Evolutionary conservation across 2,888 invertebrate genomes (phyloP).

Genomic region (Hirtodrosophila histrioides): DNA sequence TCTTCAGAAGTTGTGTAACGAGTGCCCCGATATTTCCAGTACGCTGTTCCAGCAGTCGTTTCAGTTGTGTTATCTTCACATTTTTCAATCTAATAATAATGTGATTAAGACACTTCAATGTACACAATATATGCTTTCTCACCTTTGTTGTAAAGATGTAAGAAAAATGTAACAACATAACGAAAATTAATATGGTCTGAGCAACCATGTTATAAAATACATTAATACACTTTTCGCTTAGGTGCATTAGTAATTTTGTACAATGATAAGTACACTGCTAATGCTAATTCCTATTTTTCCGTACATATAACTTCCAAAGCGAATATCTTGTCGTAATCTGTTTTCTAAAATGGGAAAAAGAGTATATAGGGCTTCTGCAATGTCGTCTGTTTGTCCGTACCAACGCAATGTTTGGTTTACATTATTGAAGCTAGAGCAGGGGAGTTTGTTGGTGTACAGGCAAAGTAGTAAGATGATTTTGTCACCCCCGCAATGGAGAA

Average conservation of each 20-base stretch:
- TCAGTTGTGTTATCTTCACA: constrained; percentile 44
- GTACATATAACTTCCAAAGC: constrained; percentile 8
- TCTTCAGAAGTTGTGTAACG: constrained; percentile 55
- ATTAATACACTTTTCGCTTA: constrained; percentile 1
- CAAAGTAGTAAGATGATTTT: no score
- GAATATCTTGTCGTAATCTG: constrained; percentile 23
- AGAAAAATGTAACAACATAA: constrained; percentile 6
- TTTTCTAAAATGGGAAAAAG: no score
- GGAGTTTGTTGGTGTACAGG: no score
- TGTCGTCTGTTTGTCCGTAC: no score
- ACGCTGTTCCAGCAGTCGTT: constrained; percentile 19
- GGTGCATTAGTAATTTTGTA: constrained; percentile 5
- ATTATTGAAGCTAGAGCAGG: no score
- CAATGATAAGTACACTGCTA: constrained; percentile 18
- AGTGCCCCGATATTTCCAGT: constrained; percentile 58
- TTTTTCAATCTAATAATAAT: constrained; percentile 20
- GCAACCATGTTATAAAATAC: constrained; percentile 21
- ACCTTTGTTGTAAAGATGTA: constrained; percentile 24
- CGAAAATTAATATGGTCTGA: constrained; percentile 1
- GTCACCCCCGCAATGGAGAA: no score
- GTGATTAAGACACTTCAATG: neutral
- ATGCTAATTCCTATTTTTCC: constrained; percentile 5
- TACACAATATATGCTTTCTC: neutral
- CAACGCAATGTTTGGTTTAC: no score
- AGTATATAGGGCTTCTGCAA: no score